Evolutionary conservation across 1,140 invertebrate species (phyloP).

Genomic region (Lordiphosa clarofinis): DNA sequence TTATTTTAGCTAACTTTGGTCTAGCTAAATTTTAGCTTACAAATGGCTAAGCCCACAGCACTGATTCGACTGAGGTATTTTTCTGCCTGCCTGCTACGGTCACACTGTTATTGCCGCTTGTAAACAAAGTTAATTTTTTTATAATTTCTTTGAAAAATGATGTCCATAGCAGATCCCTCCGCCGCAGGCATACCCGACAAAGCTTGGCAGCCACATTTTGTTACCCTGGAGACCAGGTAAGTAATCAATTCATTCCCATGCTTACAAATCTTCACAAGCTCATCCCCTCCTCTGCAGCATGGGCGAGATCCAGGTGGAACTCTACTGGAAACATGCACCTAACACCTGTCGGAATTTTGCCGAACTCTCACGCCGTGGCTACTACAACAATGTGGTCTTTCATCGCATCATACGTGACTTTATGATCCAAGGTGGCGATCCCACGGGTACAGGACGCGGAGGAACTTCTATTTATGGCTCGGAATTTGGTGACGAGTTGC

Average conservation of each 20-base stretch:
- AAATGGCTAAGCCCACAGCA: too few species aligned
- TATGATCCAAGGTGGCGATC: slow-evolving; percentile 98
- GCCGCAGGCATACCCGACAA: slow-evolving; percentile 87
- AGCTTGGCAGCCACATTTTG: slow-evolving; percentile 92
- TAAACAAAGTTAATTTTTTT: too few species aligned
- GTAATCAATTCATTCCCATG: slow-evolving; percentile 39
- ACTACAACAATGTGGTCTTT: slow-evolving; percentile 98
- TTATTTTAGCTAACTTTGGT: too few species aligned
- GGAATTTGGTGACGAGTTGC: slow-evolving; percentile 97
- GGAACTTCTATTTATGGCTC: slow-evolving; percentile 98
- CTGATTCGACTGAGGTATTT: too few species aligned
- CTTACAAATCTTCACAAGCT: too few species aligned
- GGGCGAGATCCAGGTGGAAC: slow-evolving; percentile 94
- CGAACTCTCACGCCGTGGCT: slow-evolving; percentile 93
- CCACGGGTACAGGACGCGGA: slow-evolving; percentile 95
- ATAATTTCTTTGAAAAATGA: slow-evolving; percentile 6
- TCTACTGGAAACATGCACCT: slow-evolving; percentile 99
- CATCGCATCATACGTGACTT: slow-evolving; percentile 98
- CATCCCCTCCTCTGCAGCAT: slow-evolving; percentile 80
- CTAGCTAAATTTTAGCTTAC: too few species aligned
- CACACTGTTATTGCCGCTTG: too few species aligned
- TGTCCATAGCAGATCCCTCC: slow-evolving; percentile 39
- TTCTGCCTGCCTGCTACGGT: too few species aligned
- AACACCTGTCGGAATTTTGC: slow-evolving; percentile 98
- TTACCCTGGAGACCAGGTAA: slow-evolving; percentile 89